Evolutionary conservation across 2,888 invertebrate genomes (phyloP), one percentile per base, ranked within the genome.

Genomic region (Eilema griseolum): DNA sequence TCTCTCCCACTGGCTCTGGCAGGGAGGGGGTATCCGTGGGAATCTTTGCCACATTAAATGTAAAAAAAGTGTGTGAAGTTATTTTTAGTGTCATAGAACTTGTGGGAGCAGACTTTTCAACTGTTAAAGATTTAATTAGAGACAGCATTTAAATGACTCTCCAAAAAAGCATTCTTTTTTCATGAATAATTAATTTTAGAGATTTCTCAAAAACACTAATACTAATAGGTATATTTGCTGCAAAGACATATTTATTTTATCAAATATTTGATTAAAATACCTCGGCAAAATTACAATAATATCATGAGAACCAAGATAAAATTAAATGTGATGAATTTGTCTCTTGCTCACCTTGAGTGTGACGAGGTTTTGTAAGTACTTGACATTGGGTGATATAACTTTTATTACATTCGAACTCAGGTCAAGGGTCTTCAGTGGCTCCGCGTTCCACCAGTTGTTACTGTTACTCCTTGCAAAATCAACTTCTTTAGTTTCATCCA

Each of bases 371-470:
- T 96, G 95, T 73, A 98, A 94, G 80, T 96, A 95, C 85, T 96
- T 96, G 80, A 98, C 96, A 86, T 97, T 96, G 52, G 96, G 91
- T 69, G 97, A 96, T 84, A 98, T 93, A 76, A 90, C 91, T 72
- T 95, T 95, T 75, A 98, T 93, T 73, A 96, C 95, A 91, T 98
- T 98, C 20, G 97, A 97, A 87, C 97, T 97, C 69, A 98, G 94
- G 90, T 98, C 98, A 77, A 99, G 95, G 83, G 96, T 97, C 74
- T 96, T 97, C 28, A 99, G 92, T 3, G 97, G 97, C 82, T 97
- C 97, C 84, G 97, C 96, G 88, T 97, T 98, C 98, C 98, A 98
- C 98, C 98, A 99, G 76, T 96, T 96, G 77, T 96, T 96, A 57
- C 96, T 95, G 66, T 96, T 95, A 8, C 92, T 89, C 78, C 93